A percentile compares a stretch with the other conserved stretches of the same genome.
These are phyloP conservation scores for Lomographa bimaculata DNA, from an alignment of 2,888 invertebrate species.

Conservation along the genomic window DNA sequence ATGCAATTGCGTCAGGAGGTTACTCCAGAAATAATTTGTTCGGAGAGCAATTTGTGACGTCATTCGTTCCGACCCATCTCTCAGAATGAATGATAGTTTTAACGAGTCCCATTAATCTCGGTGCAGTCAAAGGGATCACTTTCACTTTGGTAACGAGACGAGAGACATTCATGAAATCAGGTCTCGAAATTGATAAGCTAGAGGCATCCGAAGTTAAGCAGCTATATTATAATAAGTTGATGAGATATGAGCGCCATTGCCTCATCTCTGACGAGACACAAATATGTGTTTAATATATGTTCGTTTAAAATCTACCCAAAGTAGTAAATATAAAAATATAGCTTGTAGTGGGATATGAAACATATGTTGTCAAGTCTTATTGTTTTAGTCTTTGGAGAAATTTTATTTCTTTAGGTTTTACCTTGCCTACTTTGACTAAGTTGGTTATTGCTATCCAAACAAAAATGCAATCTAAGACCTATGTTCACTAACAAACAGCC, in stretches of 20 bases:
- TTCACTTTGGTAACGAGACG: slow-evolving; percentile 50
- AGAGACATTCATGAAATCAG: slow-evolving; percentile 34
- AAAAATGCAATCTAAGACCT: too few species aligned
- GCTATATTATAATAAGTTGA: too few species aligned
- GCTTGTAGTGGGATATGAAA: too few species aligned
- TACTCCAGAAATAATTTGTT: slow-evolving; percentile 44
- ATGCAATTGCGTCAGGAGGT: slow-evolving; percentile 54
- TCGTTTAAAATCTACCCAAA: too few species aligned
- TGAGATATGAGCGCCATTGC: slow-evolving; percentile 21
- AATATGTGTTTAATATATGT: too few species aligned
- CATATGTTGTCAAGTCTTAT: too few species aligned
- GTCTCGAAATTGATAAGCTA: slow-evolving; percentile 29
- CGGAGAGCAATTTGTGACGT: slow-evolving; percentile 42
- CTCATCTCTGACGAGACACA: not conserved
- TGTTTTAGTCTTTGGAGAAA: too few species aligned
- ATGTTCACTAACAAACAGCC: too few species aligned
- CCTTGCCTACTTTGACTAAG: too few species aligned
- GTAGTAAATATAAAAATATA: too few species aligned
- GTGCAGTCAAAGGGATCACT: slow-evolving; percentile 58
- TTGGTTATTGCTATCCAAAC: too few species aligned
- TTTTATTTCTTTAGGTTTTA: too few species aligned
- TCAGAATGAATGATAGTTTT: slow-evolving; percentile 48
- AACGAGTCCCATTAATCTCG: slow-evolving; percentile 57
- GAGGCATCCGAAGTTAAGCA: slow-evolving; percentile 16
- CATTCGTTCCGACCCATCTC: slow-evolving; percentile 50